Evolutionary conservation across 2,113 vertebrate genomes (phyloP), one percentile per base, ranked within the genome.

Genomic region (Nerophis lumbriciformis): DNA sequence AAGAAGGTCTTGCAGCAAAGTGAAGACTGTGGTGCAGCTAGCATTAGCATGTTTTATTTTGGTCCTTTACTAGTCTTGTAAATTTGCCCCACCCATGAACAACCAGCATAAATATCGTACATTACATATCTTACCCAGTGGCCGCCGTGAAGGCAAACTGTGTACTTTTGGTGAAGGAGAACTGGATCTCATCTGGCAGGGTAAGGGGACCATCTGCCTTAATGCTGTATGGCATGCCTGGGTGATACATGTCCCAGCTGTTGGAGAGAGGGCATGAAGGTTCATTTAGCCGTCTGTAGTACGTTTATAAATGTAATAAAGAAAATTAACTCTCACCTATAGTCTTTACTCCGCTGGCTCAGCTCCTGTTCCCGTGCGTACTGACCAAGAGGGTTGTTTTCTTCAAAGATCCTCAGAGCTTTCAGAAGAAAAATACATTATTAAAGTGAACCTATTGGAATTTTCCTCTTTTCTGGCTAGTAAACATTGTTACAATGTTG

Each of bases 161-260:
- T 3, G 65, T 47, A 0, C 11, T 2, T 61, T 86, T 87, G 65
- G 75, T 81, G 45, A 80, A 84, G 60, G 87, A 86, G 60, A 86
- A 88, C 1, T 38, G 69, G 59, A 83, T 66, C 51, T 85, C 83
- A 73, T 15, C 4, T 0, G 87, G 83, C 14, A 88, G 66, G 12
- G 35, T 19, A 0, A 54, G 1, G 10, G 53, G 49, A 11, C 1
- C 4, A 0, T 77, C 53, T 36, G 55, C 21, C 47, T 79, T 66
- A 0, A 88, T 55, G 21, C 3, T 39, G 52, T 84, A 67, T 0
- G 87, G 85, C 0, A 89, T 13, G 66, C 85, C 87, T 16, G 78
- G 66, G 9, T 0, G 5, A 58, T 66, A 84, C 10, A 61, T 50
- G 53, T 62, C 5, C 88, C 85, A 88, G 21, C 88, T 90, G 15